Conservation (phyloP, 2,888 invertebrate genomes). For the Muschampia plurimacula region DNA sequence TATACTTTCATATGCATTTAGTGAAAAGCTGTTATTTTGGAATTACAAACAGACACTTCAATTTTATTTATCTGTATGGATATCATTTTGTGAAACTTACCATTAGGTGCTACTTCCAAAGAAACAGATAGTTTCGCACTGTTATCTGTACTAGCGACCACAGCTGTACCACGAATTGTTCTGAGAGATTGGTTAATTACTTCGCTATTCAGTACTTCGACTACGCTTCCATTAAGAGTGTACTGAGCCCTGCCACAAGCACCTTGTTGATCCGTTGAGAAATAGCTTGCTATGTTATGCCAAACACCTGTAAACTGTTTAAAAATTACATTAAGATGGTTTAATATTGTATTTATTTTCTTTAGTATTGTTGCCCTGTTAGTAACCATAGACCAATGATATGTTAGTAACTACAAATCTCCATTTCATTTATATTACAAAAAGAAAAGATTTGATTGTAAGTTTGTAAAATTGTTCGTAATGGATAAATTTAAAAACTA, state of each 20-base stretch:
- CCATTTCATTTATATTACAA: too few relatives aligned
- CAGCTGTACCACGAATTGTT: constrained; percentile 64
- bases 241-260: constrained; percentile 66
- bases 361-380: too few relatives aligned
- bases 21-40: too few relatives aligned
- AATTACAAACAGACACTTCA: too few relatives aligned
- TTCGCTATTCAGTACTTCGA: constrained; percentile 68
- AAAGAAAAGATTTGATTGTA: too few relatives aligned
- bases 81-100: constrained; percentile 48
- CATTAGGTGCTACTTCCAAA: constrained; percentile 56
- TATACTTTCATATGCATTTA: too few relatives aligned
- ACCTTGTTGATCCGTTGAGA: constrained; percentile 58
- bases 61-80: background rate
- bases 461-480: too few relatives aligned
- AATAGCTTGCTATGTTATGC: constrained; percentile 69
- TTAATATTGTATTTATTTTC: too few relatives aligned
- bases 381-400: too few relatives aligned
- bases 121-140: constrained; percentile 64
- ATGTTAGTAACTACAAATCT: too few relatives aligned
- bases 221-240: constrained; percentile 49
- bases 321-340: background rate
- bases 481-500: too few relatives aligned
- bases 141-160: constrained; percentile 55
- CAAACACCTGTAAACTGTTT: constrained; percentile 69
- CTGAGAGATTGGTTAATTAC: constrained; percentile 61